Conservation (phyloP, 92 coral and sea anemone genomes). For the Zoanthus sociatus region DNA sequence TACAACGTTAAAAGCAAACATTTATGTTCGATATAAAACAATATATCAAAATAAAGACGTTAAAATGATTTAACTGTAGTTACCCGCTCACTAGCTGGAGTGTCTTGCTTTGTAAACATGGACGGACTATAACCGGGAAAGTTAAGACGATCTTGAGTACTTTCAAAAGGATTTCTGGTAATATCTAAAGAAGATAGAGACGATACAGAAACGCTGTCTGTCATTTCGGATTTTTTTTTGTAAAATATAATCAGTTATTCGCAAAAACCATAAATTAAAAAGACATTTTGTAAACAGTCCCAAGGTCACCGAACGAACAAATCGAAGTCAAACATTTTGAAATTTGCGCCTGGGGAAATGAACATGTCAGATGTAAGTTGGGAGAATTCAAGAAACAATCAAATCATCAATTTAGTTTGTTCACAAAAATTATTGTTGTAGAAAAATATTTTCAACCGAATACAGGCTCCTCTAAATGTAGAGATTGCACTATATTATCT, state of each 20-base stretch:
- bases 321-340: constrained; percentile 60
- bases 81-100: constrained; percentile 94
- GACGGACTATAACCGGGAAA: constrained; percentile 97
- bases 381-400: constrained; percentile 64
- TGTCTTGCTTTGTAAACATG: constrained; percentile 85
- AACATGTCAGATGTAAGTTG: constrained; percentile 50
- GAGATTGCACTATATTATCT: not conserved
- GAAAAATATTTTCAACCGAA: not conserved
- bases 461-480: not conserved
- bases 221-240: constrained; percentile 46
- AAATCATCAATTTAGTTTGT: not conserved
- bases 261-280: not conserved
- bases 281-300: not conserved
- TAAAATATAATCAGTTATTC: not conserved
- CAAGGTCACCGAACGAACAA: constrained; percentile 28
- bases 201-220: constrained; percentile 65
- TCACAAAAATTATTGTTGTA: not conserved
- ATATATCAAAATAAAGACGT: not conserved
- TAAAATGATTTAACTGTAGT: not conserved
- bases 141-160: constrained; percentile 79
- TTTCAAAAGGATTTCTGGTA: constrained; percentile 95
- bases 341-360: constrained; percentile 76
- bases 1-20: not conserved
- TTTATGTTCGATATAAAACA: not conserved
- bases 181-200: constrained; percentile 82